Conservation (phyloP, 2,113 vertebrate genomes). For the Copsychus sechellarum region DNA sequence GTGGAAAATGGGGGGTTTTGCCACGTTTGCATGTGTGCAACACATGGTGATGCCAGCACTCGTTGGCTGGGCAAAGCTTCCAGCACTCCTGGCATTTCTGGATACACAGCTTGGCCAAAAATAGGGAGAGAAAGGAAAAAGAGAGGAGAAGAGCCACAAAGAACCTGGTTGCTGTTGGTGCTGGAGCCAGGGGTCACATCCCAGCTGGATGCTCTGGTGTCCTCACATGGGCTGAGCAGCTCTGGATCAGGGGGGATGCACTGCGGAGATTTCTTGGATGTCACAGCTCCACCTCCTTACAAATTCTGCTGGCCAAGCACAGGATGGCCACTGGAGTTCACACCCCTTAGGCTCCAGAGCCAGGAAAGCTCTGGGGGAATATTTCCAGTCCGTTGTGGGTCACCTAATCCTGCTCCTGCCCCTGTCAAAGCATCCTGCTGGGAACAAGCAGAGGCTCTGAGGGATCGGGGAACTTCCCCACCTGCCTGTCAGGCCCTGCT, state of each 20-base stretch:
- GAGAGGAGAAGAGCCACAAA: neutral
- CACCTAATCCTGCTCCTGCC: neutral
- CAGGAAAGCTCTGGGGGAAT: neutral
- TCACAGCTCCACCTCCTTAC: neutral
- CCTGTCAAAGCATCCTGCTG: neutral
- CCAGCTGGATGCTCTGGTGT: neutral
- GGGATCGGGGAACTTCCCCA: too few relatives aligned
- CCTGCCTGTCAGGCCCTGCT: too few relatives aligned
- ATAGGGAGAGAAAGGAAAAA: neutral
- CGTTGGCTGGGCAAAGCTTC: neutral
- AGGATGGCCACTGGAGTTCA: neutral
- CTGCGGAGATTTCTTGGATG: neutral
- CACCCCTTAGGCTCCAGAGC: accelerated
- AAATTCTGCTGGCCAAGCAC: neutral
- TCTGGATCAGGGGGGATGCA: neutral
- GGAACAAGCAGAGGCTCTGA: neutral
- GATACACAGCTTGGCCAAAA: neutral
- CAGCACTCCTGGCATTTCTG: neutral
- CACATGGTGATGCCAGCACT: accelerated
- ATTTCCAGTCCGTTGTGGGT: neutral
- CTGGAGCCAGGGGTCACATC: neutral
- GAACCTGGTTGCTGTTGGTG: neutral
- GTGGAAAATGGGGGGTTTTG: neutral
- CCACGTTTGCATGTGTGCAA: accelerated
- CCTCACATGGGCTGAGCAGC: accelerated